Percentiles rank a stretch among this genome's conserved stretches.
phyloP scores from a whole-genome alignment of 2,113 vertebrate genomes.

The Oreotrochilus melanogaster region DNA sequence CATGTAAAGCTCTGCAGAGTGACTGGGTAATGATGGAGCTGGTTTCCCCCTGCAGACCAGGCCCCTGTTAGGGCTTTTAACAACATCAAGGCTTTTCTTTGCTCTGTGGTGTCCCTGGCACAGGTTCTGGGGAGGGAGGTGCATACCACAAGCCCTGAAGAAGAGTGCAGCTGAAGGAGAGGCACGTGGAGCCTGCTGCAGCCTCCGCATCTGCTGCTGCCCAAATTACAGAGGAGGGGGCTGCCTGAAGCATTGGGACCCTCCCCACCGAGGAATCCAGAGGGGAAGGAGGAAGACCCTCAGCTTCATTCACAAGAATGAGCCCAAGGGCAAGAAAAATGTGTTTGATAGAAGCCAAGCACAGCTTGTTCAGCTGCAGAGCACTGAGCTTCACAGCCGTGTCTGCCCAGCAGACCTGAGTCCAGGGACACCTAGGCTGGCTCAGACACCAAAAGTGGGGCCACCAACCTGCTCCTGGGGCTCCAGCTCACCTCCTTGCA shows the following conservation, averaged over 20 bases:
- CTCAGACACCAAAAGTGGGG: neutral
- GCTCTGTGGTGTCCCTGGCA: neutral
- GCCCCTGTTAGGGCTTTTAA: neutral
- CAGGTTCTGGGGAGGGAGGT: neutral
- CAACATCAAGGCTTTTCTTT: neutral
- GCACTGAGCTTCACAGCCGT: neutral
- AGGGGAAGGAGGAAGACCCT: neutral
- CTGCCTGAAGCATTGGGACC: no score
- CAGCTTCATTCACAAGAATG: neutral
- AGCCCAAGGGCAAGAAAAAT: neutral
- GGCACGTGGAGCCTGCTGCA: neutral
- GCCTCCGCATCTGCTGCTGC: neutral
- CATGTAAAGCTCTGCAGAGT: conserved; percentile 7
- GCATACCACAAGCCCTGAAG: neutral
- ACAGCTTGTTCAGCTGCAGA: neutral
- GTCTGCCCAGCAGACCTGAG: neutral
- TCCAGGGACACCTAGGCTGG: neutral
- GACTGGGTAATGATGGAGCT: conserved; percentile 51
- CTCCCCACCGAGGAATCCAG: no score
- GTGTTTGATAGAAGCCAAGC: neutral
- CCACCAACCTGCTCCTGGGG: neutral
- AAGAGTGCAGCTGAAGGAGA: neutral
- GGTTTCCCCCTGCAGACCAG: neutral
- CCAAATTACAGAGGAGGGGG: neutral
- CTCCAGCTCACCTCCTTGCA: neutral